Evolutionary conservation across 2,888 invertebrate species (phyloP).

Genomic region (Drosophila sordidula): DNA sequence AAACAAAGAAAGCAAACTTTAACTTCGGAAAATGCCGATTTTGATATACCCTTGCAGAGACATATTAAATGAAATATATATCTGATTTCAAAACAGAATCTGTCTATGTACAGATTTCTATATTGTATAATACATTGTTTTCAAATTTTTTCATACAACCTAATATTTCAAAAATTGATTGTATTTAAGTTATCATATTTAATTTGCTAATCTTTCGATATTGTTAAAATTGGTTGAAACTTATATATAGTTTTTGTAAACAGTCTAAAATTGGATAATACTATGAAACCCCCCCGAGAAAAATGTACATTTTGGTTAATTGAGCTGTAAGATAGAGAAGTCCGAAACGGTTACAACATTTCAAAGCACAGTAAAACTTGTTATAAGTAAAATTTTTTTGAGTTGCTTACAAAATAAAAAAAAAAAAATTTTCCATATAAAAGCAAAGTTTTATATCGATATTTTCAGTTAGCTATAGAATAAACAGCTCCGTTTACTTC

Average conservation of each 20-base stretch:
- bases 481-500: too few relatives aligned
- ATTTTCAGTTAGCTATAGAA: not conserved
- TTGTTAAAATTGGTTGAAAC: not conserved
- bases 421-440: not conserved
- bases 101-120: too few relatives aligned
- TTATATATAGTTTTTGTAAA: too few relatives aligned
- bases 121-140: too few relatives aligned
- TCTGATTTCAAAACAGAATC: too few relatives aligned
- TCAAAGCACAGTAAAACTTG: not conserved
- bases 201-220: not conserved
- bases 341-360: not conserved
- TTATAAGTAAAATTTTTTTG: not conserved
- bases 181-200: not conserved
- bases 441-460: not conserved
- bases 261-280: too few relatives aligned
- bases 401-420: not conserved
- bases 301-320: too few relatives aligned
- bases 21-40: not conserved
- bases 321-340: not conserved
- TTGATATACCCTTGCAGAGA: conserved; percentile 5
- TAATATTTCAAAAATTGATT: not conserved
- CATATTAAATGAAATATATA: not conserved
- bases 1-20: not conserved
- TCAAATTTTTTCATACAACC: not conserved
- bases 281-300: too few relatives aligned